Conservation (phyloP, 2,113 vertebrate species). For the Psettodes erumei region DNA sequence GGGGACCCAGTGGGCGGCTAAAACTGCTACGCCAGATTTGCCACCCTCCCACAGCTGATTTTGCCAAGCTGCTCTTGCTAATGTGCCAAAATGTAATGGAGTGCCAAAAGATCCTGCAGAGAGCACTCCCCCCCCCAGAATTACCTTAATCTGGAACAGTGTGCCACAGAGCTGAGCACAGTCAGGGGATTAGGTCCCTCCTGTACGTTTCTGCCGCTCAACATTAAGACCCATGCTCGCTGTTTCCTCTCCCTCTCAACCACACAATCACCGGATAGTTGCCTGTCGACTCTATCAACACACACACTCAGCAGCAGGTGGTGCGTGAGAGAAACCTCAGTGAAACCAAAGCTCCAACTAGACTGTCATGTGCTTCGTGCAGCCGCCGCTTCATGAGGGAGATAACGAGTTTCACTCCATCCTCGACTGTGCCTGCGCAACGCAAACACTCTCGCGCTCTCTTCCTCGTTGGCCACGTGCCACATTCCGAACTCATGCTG, state of each 20-base stretch:
- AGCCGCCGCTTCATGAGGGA: conserved; percentile 43
- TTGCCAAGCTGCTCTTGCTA: conserved; percentile 42
- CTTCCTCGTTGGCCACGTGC: conserved; percentile 60
- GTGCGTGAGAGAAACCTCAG: conserved; percentile 51
- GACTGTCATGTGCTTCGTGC: conserved; percentile 36
- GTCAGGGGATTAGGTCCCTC: conserved; percentile 53
- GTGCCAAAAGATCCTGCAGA: conserved; percentile 43
- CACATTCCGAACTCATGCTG: conserved; percentile 58
- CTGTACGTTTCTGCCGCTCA: conserved; percentile 35
- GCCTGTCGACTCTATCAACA: conserved; percentile 19
- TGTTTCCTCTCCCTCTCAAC: conserved; percentile 9
- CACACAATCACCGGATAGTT: conserved; percentile 32
- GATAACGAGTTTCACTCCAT: conserved; percentile 69
- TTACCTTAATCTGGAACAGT: conserved; percentile 60
- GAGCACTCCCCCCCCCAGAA: conserved; percentile 14
- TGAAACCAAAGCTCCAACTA: conserved; percentile 55
- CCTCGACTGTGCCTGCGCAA: conserved; percentile 31
- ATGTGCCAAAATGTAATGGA: conserved; percentile 52
- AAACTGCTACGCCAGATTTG: conserved; percentile 35
- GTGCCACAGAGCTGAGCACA: conserved; percentile 33
- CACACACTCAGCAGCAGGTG: conserved; percentile 5
- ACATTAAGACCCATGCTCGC: conserved; percentile 12
- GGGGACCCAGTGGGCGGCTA: conserved; percentile 22
- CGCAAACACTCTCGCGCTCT: conserved; percentile 39
- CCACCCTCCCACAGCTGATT: conserved; percentile 32